A percentile compares a stretch with the other conserved stretches of the same genome.
phyloP scores from a whole-genome alignment of 2,113 vertebrate genomes.

The Phrynocephalus versicolor region DNA sequence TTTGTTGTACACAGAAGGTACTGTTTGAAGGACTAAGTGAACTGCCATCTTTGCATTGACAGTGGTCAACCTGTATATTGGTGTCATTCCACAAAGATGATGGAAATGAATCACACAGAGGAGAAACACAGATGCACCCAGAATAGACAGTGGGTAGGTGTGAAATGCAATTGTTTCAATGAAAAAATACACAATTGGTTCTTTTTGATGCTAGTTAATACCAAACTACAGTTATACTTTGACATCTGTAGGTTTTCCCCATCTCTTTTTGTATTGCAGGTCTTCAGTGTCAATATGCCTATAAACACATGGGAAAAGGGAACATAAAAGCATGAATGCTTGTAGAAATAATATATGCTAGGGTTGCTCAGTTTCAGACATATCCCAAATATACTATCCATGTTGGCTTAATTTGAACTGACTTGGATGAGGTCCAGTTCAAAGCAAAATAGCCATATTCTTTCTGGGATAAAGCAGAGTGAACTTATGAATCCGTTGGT shows the following conservation, averaged over 20 bases:
- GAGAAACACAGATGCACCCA: neutral
- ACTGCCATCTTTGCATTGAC: slow-evolving; percentile 62
- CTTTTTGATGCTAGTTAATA: neutral
- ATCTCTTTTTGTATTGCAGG: neutral
- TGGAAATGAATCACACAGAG: slow-evolving; percentile 66
- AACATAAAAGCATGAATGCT: neutral
- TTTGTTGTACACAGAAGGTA: slow-evolving; percentile 49
- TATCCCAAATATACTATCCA: too few species aligned
- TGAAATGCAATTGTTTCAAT: neutral
- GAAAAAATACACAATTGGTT: neutral
- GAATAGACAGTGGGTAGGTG: neutral
- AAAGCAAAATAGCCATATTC: too few species aligned
- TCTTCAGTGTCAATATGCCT: neutral
- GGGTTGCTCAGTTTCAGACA: too few species aligned
- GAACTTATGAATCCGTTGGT: too few species aligned
- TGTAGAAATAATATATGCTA: too few species aligned
- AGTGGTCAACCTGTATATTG: slow-evolving; percentile 59
- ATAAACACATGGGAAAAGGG: neutral
- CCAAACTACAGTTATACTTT: neutral
- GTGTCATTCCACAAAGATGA: slow-evolving; percentile 64
- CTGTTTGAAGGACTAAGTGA: slow-evolving; percentile 49
- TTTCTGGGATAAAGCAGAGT: too few species aligned
- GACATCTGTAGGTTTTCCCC: neutral
- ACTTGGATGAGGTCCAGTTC: too few species aligned
- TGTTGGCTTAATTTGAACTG: too few species aligned